These are phyloP conservation scores for Hystrix cristata DNA, from an alignment of 2,113 vertebrate genomes.

Conservation along the genomic window DNA sequence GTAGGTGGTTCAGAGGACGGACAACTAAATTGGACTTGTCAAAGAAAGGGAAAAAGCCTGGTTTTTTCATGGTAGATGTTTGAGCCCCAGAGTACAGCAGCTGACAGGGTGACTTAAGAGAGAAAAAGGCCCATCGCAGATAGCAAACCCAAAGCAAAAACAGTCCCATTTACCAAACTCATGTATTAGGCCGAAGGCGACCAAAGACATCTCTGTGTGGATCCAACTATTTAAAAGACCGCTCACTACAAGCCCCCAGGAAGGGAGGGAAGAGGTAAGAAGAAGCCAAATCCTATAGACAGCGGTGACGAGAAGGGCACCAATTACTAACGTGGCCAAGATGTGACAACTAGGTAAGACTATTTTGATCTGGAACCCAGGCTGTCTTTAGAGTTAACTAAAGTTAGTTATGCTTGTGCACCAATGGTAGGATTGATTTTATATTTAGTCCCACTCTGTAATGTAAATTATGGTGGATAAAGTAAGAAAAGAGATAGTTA, in stretches of 20 bases:
- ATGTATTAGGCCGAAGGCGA: neutral
- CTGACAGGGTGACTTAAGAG: neutral
- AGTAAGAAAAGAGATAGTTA: neutral
- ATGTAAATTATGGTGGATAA: neutral
- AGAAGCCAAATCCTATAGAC: neutral
- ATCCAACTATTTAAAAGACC: neutral
- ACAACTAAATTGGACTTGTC: neutral
- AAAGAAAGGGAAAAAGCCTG: neutral
- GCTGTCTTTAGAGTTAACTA: neutral
- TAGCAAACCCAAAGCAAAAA: neutral
- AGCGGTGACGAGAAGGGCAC: neutral
- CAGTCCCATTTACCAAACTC: neutral
- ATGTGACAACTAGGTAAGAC: neutral
- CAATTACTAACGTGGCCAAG: neutral
- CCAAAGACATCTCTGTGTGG: neutral
- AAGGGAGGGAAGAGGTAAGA: neutral
- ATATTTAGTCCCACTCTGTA: neutral
- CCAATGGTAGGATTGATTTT: neutral
- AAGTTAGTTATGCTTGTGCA: neutral
- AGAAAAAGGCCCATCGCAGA: neutral
- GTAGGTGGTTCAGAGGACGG: neutral
- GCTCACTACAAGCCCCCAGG: neutral
- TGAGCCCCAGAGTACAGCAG: neutral
- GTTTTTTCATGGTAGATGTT: neutral
- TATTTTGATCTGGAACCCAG: neutral